Base-by-base conservation (phyloP, 2,888 invertebrate genomes). In the Cyclophora albipunctata region DNA sequence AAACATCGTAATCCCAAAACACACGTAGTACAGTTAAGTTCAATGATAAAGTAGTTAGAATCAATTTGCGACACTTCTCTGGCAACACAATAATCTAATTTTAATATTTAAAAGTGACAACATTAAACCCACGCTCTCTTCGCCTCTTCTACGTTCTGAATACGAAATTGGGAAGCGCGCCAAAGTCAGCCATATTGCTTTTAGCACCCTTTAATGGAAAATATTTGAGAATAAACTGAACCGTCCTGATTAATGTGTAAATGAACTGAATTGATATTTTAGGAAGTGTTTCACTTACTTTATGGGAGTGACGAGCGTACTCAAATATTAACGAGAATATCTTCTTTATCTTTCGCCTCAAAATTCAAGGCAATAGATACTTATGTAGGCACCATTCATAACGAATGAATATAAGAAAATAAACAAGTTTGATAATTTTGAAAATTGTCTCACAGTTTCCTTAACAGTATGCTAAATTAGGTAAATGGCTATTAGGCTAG, bases 71-170 rank as follows among this genome's bases (percentile, higher is more conserved):
- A 71, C 72, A 73, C 73, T 73, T 76, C 73, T 71, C 68, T 73
- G 66, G 62, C 72, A 63, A 68, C 66, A 75, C 68, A 78, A 77
- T 81, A 81, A 84, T 79, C 65, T 71, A 73, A 81, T 83, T 80
- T 85, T 79, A 83, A 86, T 84, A 84, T 84, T 84, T 83, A 81
- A 85, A 82, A 84, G 70, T 77, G 77, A 56, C 77, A 75, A 78
- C 81, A 81, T 81, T 79, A 78, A 69, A 74, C 73, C 73, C 67
- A 66, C 71, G 73, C 77, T 71, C 73, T 73, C 75, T 69, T 70
- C 75, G 77, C 65, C 69, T 67, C 71, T 66, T 70, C 64, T 78
- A 70, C 73, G 84, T 73, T 78, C 68, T 77, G 87, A 83, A 87
- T 86, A 78, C 78, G 56, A 84, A 86, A 81, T 84, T 59, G 69